Percentiles rank a stretch among this genome's conserved stretches.
phyloP scores from a whole-genome alignment of 1,140 invertebrate species.

The Drosophila ficusphila region DNA sequence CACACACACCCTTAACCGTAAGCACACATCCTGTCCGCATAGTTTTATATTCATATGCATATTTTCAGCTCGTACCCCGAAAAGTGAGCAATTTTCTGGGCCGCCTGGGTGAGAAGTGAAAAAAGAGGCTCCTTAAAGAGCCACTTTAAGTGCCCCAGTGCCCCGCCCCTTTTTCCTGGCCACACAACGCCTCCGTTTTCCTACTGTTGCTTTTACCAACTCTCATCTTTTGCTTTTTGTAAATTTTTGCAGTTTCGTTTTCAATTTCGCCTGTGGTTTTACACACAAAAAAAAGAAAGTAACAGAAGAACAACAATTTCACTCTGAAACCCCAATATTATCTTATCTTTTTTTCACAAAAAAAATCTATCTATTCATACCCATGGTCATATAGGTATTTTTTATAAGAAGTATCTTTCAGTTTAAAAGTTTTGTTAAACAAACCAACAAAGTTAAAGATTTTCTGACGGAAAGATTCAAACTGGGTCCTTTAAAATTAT shows the following conservation, averaged over 20 bases:
- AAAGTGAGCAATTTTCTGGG: conserved; percentile 43
- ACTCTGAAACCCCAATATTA: background rate
- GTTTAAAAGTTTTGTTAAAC: no score
- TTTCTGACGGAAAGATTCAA: no score
- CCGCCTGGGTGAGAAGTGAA: background rate
- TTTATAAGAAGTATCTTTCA: no score
- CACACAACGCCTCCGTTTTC: conserved; percentile 2
- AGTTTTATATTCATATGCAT: conserved; percentile 81
- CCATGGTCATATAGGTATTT: no score
- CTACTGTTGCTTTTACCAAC: conserved; percentile 32
- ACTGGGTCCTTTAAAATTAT: no score
- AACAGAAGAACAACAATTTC: background rate
- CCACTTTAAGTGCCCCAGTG: conserved; percentile 21
- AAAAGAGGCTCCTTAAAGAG: conserved; percentile 60
- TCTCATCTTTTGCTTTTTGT: background rate
- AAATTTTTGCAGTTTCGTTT: conserved; percentile 32
- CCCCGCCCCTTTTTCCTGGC: conserved; percentile 5
- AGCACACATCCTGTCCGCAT: conserved; percentile 57
- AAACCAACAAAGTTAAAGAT: no score
- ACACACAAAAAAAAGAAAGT: background rate
- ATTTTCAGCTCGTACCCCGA: conserved; percentile 29
- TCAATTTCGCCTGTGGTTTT: conserved; percentile 30
- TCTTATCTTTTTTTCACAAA: background rate
- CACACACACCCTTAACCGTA: conserved; percentile 11
- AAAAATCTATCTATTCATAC: background rate